Base-by-base conservation (phyloP, 2,113 vertebrate species). In the Spilogale gracilis region DNA sequence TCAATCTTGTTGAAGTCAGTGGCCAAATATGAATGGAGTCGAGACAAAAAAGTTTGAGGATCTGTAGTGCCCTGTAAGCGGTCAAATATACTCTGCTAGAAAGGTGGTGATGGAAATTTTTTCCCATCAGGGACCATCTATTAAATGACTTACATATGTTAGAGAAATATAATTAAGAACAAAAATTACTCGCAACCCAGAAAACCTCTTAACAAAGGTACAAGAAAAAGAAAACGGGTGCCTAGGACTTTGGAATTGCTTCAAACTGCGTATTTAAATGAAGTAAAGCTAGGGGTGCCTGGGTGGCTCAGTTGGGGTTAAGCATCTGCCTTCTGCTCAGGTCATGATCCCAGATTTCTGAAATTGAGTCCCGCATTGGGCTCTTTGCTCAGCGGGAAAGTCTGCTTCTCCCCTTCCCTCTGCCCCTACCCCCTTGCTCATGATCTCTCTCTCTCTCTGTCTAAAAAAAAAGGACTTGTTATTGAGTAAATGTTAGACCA, bases 91-190 rank as follows among this genome's bases (percentile, higher is more conserved):
- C 10, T 83, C 69, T 80, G 38, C 50, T 6, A 79, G 18, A 73
- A 74, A 91, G 43, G 71, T 67, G 67, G n/a, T 84, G 6, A 10
- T 45, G 2, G 10, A 76, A 13, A 38, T 61, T 38, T 69, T 88
- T 90, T 89, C 65, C n/a, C 52, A 82, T 56, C 23, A 82, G n/a
- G 30, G 43, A 32, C 25, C 2, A 60, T 80, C 8, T 60, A 96
- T 1, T 87, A 69, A 17, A 20, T 78, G 61, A 52, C 21, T 80
- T 85, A 25, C 0, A 38, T 52, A 0, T 65, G 2, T 82, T 88
- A 21, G 71, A 45, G 27, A 93, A 83, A 74, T 91, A 79, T 21
- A 73, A 43, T 91, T 87, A 30, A 91, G 96, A 91, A 73, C 20
- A 61, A 58, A 87, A 82, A 79, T 90, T 30, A 80, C 27, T 18